phyloP scores from a whole-genome alignment of 2,888 invertebrate species.

The Buathra laborator region DNA sequence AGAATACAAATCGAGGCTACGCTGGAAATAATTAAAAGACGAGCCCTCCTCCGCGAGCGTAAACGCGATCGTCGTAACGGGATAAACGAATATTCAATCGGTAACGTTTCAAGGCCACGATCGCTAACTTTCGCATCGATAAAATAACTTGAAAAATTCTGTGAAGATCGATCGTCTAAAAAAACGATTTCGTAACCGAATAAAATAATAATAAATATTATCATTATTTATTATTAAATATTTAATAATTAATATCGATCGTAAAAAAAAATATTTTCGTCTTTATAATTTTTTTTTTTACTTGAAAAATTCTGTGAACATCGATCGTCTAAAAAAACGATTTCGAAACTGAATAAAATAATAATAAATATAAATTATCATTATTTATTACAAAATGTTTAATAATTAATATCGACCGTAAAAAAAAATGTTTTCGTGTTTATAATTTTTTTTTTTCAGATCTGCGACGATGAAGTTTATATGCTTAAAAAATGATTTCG shows the following conservation, averaged over 20 bases:
- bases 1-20: slow-evolving; percentile 31
- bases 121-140: not conserved
- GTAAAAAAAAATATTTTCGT: not conserved
- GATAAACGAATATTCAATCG: not conserved
- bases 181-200: too few species aligned
- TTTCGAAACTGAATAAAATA: too few species aligned
- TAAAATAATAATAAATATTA: too few species aligned
- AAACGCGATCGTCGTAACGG: not conserved
- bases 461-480: too few species aligned
- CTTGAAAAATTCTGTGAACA: too few species aligned
- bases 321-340: too few species aligned
- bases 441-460: too few species aligned
- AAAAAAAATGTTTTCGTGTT: too few species aligned
- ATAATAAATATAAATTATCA: too few species aligned
- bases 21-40: slow-evolving; percentile 18
- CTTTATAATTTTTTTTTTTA: not conserved
- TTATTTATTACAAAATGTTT: too few species aligned
- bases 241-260: too few species aligned
- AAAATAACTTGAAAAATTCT: slow-evolving; percentile 1
- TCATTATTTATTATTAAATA: not conserved
- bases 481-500: not conserved
- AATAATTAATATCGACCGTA: too few species aligned
- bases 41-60: not conserved
- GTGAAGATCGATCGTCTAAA: not conserved
- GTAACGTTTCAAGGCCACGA: not conserved